Percentiles rank a stretch among this genome's conserved stretches.
Evolutionary conservation across 2,113 vertebrate genomes (phyloP).

Genomic region (Takifugu bimaculatus): DNA sequence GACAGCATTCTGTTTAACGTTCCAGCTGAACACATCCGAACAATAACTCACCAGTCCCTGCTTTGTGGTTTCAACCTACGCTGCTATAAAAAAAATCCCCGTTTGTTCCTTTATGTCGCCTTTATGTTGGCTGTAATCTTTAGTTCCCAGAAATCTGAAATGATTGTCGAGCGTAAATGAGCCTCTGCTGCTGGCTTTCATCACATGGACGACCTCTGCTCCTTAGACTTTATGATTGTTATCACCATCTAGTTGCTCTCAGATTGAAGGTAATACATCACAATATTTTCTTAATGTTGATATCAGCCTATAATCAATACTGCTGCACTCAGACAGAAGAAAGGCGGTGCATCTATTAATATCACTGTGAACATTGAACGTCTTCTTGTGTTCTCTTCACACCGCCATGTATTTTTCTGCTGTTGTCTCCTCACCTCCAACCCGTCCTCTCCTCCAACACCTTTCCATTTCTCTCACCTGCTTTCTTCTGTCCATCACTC

Average conservation of each 20-base stretch:
- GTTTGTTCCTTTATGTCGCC: neutral
- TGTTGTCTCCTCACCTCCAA: neutral
- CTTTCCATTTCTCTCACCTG: neutral
- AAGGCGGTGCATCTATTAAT: too few relatives aligned
- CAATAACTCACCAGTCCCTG: slow-evolving; percentile 26
- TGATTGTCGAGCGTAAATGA: neutral
- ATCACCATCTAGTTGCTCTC: too few relatives aligned
- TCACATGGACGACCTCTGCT: too few relatives aligned
- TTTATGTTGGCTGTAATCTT: neutral
- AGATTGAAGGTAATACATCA: too few relatives aligned
- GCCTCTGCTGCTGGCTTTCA: slow-evolving; percentile 16
- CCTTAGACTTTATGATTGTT: too few relatives aligned
- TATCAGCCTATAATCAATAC: too few relatives aligned
- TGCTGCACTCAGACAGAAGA: too few relatives aligned
- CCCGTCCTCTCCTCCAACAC: neutral
- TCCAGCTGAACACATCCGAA: slow-evolving; percentile 55
- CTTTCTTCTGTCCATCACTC: slow-evolving; percentile 20
- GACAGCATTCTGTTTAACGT: slow-evolving; percentile 47
- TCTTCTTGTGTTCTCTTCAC: neutral
- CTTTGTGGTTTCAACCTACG: slow-evolving; percentile 12
- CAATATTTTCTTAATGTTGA: too few relatives aligned
- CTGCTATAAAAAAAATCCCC: neutral
- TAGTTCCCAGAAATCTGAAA: neutral
- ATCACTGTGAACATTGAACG: neutral
- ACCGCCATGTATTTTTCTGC: neutral